Base-by-base conservation (phyloP, 2,888 invertebrate genomes). In the Eilema caniola region DNA sequence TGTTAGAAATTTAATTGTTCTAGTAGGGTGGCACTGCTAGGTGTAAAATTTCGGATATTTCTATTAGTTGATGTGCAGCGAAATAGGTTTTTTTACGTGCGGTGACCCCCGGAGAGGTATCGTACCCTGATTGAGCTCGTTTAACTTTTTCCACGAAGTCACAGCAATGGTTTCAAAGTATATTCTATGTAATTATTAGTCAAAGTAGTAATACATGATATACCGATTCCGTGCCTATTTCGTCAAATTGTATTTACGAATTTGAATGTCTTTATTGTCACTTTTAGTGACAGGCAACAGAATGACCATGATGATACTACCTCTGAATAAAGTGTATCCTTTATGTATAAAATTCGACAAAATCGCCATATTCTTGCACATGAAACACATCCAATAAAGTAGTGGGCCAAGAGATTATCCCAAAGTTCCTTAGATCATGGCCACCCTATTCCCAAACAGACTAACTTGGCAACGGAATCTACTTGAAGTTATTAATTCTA, bases 401-500 rank as follows among this genome's bases (percentile, higher is more conserved):
- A 37, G 23, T 7, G 31, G 7, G 10, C 3, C 53, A 10, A 31
- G 25, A 66, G 56, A 72, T 74, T 72, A 74, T 70, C 65, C 61
- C 31, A 24, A 37, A 25, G n/a, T 67, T 71, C 47, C 28, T 1
- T 61, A 33, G 62, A 69, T 24, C 56, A 63, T 71, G 57, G 76
- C 65, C 69, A 64, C 69, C 68, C 72, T 74, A 66, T 68, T 57
- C 16, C 65, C 67, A 71, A 77, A 69, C 66, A 73, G 62, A n/a
- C 33, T 67, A 78, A 81, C 72, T 79, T 72, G 68, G 74, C 70
- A 75, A 73, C 61, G 70, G 65, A 75, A 80, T 80, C 71, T 69
- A 70, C 75, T 76, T 70, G 69, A 83, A 83, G 76, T 83, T 82
- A 82, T 82, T 78, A 79, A 84, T 83, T 76, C 76, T 47, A 62